Base-by-base conservation (phyloP, 2,888 invertebrate genomes). In the Catocala nupta region DNA sequence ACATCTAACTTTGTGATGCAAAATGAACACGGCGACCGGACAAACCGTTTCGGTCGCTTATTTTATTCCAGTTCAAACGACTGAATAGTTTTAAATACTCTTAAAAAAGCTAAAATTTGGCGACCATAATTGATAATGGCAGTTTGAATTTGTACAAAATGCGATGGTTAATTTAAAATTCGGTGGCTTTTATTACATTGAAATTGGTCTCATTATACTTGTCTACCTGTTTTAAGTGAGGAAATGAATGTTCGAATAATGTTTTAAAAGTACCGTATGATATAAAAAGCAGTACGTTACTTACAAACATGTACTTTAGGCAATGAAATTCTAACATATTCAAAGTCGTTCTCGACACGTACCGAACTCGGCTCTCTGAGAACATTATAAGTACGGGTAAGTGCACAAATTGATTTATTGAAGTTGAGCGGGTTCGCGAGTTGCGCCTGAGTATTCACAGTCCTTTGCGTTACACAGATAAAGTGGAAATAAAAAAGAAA, bases 391-490 rank as follows among this genome's bases (percentile, higher is more conserved):
- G 90, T 90, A 91, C 90, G 90, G 84, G 89, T 90, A 90, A 92
- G 89, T 90, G 91, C 90, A 91, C 91, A 94, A 94, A 93, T 93
- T 94, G 93, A 94, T 93, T 94, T 94, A 94, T 94, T 91, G 90
- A 93, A 94, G 93, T 93, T 93, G 90, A 90, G 90, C 91, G 85
- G 88, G 89, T 83, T 85, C 78, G 80, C 82, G 87, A 90, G 90
- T 90, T 92, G 93, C 90, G 91, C 90, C 86, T 86, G 93, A 93
- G 93, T 91, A 92, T 90, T 90, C 91, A 81, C 88, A 88, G 88
- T 88, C 88, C 89, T 91, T 91, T 88, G 86, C 90, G 84, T 88
- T 89, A 89, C 88, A 88, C 90, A 91, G 92, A 92, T 92, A 93
- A 92, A 93, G 90, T 88, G 89, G 85, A 91, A 93, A 92, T 93